Evolutionary conservation across 2,797 vertebrate genomes (phyloP), one percentile per base, ranked within the genome.

Genomic region (Mallotus villosus): DNA sequence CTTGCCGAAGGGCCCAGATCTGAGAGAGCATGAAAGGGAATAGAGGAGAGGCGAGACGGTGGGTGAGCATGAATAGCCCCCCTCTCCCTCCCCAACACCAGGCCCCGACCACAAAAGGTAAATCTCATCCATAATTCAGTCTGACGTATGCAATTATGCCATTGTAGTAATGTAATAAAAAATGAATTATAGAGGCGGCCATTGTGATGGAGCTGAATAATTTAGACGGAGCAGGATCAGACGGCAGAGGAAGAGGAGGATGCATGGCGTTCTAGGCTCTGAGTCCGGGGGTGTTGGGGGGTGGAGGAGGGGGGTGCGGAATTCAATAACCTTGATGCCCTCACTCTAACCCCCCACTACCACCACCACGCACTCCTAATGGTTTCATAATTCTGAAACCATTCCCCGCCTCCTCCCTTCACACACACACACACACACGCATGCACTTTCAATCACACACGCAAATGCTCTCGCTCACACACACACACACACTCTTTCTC

Each of bases 111-210:
- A 67, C 61, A 65, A 57, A 74, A 69, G 63, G 76, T 81, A 83
- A 81, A 80, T 71, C 76, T 88, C 73, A 79, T 90, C 80, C 68
- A 87, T 90, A 78, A 86, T 91, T 89, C 81, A 88, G 77, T 2
- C 37, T 58, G 71, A 82, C 72, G 69, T 79, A 75, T 67, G 64
- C 70, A 85, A 85, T 90, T 82, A 86, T 77, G 72, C 46, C 62
- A 72, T 71, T 46, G 77, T 81, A 71, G 74, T 87, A 88, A 87
- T 72, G 73, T 81, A 84, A 89, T 87, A 78, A 85, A 87, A 88
- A 79, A 84, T 82, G 70, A 87, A 86, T 85, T 72, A 81, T 81
- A 71, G 46, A 76, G 71, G 32, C 67, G 74, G 68, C 74, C 72
- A 70, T 84, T 80, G 79, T 71, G 81, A 72, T 67, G 71, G 64